Percentiles rank a stretch among this genome's conserved stretches.
Evolutionary conservation across 1,140 invertebrate genomes (phyloP).

Genomic region (Bombus cullumanus): DNA sequence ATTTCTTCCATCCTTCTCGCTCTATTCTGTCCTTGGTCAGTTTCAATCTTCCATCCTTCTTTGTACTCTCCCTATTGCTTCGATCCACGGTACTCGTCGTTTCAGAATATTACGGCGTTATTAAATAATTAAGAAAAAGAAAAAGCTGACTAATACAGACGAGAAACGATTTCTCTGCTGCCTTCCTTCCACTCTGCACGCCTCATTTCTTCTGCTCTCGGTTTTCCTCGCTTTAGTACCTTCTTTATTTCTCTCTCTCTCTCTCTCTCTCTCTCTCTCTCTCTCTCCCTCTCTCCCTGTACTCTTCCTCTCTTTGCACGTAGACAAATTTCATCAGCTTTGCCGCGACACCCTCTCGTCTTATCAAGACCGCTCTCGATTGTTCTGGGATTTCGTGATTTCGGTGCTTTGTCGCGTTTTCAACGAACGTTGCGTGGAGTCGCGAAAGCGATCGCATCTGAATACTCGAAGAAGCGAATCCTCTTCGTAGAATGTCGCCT

Average conservation of each 20-base stretch:
- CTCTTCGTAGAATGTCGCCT: background rate
- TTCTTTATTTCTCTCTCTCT: background rate
- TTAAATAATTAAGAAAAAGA: slow-evolving; percentile 38
- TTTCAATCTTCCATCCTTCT: slow-evolving; percentile 1
- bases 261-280: background rate
- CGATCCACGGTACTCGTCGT: background rate
- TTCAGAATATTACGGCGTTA: slow-evolving; percentile 11
- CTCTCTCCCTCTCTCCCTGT: too few species aligned
- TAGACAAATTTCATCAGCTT: background rate
- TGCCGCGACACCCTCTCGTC: background rate
- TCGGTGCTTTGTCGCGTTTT: background rate
- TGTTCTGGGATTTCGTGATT: slow-evolving; percentile 1
- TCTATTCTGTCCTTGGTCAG: background rate
- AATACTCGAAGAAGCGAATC: slow-evolving; percentile 10
- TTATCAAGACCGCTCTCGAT: background rate
- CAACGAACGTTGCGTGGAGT: background rate
- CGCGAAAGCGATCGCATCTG: slow-evolving; percentile 17
- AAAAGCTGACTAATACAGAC: background rate
- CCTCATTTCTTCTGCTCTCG: background rate
- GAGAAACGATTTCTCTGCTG: background rate
- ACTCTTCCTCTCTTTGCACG: background rate
- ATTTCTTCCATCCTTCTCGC: background rate
- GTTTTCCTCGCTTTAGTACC: background rate
- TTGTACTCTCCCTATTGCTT: background rate
- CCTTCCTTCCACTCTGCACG: too few species aligned